These are phyloP conservation scores for Amiota communis DNA, from an alignment of 2,888 invertebrate species.

Conservation along the genomic window DNA sequence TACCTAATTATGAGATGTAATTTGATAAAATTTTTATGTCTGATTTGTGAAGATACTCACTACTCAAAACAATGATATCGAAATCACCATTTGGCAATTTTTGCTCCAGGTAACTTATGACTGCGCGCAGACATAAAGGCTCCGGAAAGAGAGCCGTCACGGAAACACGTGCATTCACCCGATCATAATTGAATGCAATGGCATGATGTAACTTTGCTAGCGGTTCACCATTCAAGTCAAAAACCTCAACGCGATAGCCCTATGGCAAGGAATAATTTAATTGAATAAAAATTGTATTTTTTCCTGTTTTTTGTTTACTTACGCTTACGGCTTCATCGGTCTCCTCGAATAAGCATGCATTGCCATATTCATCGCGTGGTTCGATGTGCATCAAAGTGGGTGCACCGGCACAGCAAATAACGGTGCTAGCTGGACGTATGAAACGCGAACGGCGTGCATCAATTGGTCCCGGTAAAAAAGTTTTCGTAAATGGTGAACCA, in stretches of 20 bases:
- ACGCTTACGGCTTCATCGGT: constrained; percentile 78
- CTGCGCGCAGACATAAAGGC: constrained; percentile 88
- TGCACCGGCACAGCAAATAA: constrained; percentile 85
- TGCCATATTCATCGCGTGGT: constrained; percentile 93
- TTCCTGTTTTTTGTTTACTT: constrained; percentile 23
- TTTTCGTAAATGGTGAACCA: constrained; percentile 89
- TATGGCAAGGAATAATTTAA: constrained; percentile 64
- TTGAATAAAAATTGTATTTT: neutral
- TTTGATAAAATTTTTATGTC: neutral
- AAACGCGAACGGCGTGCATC: constrained; percentile 89
- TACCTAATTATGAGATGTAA: constrained; percentile 74
- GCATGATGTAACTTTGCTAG: constrained; percentile 76
- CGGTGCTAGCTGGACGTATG: constrained; percentile 86
- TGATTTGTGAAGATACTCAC: constrained; percentile 75
- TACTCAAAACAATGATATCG: constrained; percentile 91
- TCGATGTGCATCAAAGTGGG: constrained; percentile 87
- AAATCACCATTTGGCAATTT: constrained; percentile 91
- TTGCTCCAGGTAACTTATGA: constrained; percentile 82
- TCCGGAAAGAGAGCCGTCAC: constrained; percentile 85
- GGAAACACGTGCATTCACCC: constrained; percentile 84
- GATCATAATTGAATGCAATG: constrained; percentile 83
- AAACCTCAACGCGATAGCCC: constrained; percentile 79
- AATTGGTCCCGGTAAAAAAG: constrained; percentile 87
- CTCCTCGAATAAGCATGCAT: constrained; percentile 81
- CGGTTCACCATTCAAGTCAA: constrained; percentile 76